Evolutionary conservation across 2,113 vertebrate species (phyloP).

Genomic region (Puma concolor): DNA sequence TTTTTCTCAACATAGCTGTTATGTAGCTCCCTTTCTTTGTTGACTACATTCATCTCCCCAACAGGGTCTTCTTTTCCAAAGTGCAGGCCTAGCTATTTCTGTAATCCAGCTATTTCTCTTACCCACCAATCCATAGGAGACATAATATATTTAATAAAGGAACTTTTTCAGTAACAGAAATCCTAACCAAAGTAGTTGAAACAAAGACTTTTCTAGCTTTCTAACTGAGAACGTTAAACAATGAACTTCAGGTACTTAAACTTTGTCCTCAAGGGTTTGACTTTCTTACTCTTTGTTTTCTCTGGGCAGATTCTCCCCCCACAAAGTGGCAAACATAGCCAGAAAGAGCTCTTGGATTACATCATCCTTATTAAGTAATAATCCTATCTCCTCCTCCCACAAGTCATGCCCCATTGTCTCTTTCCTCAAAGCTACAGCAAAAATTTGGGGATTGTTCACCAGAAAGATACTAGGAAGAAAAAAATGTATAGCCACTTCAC

Average conservation of each 20-base stretch:
- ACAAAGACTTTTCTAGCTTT: constrained; percentile 16
- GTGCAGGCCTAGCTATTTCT: not conserved
- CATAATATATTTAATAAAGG: not conserved
- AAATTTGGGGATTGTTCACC: not conserved
- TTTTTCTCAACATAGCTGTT: not conserved
- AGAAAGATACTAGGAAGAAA: not conserved
- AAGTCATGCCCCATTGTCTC: not conserved
- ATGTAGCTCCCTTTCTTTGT: not conserved
- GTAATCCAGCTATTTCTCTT: not conserved
- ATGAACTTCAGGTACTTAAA: not conserved
- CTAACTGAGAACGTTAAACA: not conserved
- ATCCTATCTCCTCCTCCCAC: not conserved
- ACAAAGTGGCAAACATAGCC: not conserved
- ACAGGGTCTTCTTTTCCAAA: not conserved
- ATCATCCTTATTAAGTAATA: not conserved
- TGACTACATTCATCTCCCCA: not conserved
- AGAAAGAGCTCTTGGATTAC: not conserved
- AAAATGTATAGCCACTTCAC: not conserved
- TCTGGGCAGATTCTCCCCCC: not conserved
- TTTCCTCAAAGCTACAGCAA: not conserved
- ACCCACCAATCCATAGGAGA: not conserved
- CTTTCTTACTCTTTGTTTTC: not conserved
- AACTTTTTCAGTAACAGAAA: not conserved
- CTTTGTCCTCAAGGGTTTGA: not conserved
- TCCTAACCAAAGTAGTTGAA: not conserved